Percentiles rank a stretch among this genome's conserved stretches.
Conservation (phyloP, 2,888 invertebrate genomes). For the Capitulum mitella region DNA sequence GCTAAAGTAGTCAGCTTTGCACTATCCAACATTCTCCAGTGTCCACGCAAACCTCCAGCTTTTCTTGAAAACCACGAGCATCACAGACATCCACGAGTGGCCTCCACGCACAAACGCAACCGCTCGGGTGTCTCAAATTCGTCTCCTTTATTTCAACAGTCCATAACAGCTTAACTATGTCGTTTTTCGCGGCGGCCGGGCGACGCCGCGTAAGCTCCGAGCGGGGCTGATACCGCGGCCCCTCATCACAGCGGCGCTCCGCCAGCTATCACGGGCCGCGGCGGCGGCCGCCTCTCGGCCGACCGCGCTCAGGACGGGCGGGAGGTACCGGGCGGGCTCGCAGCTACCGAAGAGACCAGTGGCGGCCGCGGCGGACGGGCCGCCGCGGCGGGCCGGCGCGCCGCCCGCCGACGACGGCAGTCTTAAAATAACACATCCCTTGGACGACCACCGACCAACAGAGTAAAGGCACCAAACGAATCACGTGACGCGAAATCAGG, state of each 20-base stretch:
- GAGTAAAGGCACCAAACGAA: slow-evolving; percentile 16
- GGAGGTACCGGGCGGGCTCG: no score
- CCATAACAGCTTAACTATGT: slow-evolving; percentile 16
- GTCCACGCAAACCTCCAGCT: no score
- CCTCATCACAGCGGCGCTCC: no score
- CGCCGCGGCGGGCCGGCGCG: no score
- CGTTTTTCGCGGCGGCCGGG: not conserved
- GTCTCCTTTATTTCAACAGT: slow-evolving; percentile 19
- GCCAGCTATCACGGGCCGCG: not conserved
- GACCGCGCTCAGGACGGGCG: no score
- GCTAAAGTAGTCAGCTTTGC: no score
- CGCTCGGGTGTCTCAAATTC: not conserved
- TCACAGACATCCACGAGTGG: no score
- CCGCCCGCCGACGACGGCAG: no score
- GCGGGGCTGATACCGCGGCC: not conserved
- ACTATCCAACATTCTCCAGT: no score
- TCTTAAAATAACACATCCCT: not conserved
- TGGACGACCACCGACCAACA: not conserved
- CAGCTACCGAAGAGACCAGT: not conserved
- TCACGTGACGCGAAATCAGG: not conserved
- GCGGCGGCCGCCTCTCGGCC: not conserved
- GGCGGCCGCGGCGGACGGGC: not conserved
- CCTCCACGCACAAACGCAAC: no score
- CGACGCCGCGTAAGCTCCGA: not conserved
- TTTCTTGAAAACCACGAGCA: no score